Conservation (phyloP, 1,140 invertebrate species). For the Drosophila funebris region DNA sequence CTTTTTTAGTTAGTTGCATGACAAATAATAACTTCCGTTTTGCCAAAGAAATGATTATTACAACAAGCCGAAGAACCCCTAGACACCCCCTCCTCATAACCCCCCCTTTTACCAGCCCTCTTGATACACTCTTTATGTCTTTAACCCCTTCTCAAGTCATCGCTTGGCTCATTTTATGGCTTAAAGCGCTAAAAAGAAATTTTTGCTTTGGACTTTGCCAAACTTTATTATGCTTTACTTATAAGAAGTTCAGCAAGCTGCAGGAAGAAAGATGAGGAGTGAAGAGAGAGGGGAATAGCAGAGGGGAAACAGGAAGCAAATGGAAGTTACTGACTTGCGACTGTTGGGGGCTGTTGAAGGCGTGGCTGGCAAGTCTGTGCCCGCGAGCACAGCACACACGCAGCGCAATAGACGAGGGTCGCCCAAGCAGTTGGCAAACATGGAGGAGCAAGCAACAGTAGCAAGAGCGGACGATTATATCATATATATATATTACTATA, state of each 20-base stretch:
- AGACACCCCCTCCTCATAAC: not conserved
- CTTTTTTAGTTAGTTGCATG: slow-evolving; percentile 39
- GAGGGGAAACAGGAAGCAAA: slow-evolving; percentile 26
- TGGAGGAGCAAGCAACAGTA: not conserved
- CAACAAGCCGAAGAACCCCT: slow-evolving; percentile 2
- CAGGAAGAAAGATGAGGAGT: not conserved
- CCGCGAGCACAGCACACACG: slow-evolving; percentile 3
- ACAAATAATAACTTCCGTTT: slow-evolving; percentile 58
- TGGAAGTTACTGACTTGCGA: slow-evolving; percentile 20
- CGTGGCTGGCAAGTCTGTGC: slow-evolving; percentile 13
- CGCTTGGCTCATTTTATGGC: slow-evolving; percentile 18
- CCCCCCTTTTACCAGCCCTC: not conserved
- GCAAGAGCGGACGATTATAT: no score
- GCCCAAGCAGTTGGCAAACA: not conserved
- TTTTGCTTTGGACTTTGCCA: slow-evolving; percentile 27
- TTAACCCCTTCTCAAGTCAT: not conserved
- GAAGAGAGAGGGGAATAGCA: not conserved
- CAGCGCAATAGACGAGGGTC: not conserved
- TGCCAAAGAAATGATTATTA: slow-evolving; percentile 40
- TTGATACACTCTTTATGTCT: not conserved
- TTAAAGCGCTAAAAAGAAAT: slow-evolving; percentile 37
- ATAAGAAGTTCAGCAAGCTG: not conserved
- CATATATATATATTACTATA: no score
- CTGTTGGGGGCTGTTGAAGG: not conserved
- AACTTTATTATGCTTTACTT: slow-evolving; percentile 39